A percentile compares a stretch with the other conserved stretches of the same genome.
phyloP scores from a whole-genome alignment of 2,888 invertebrate genomes.

The Melikaiella ostensackeni region DNA sequence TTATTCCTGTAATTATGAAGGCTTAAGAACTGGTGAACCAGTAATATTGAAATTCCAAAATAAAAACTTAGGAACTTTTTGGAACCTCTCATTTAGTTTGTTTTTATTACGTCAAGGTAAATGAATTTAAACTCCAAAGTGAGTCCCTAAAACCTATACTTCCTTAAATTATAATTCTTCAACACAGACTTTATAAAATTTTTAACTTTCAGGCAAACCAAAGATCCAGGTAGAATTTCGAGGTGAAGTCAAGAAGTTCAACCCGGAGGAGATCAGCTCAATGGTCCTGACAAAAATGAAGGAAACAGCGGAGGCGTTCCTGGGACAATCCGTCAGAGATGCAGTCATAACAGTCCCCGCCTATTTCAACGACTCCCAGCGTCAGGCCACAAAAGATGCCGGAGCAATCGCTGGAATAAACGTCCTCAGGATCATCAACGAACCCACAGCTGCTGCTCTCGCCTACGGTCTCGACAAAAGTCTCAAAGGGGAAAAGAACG shows the following conservation, averaged over 20 bases:
- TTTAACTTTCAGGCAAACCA: constrained; percentile 79
- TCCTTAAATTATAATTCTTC: neutral
- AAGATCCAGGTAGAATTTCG: constrained; percentile 81
- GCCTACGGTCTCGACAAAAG: constrained; percentile 86
- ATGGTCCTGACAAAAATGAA: constrained; percentile 82
- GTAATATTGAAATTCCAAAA: no score
- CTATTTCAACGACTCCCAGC: constrained; percentile 84
- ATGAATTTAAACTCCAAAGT: no score
- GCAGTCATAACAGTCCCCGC: constrained; percentile 90
- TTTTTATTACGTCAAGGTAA: no score
- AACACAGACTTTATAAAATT: neutral
- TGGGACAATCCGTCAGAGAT: constrained; percentile 82
- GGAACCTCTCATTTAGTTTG: no score
- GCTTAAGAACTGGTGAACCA: no score
- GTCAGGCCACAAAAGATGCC: constrained; percentile 84
- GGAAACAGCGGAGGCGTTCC: constrained; percentile 85
- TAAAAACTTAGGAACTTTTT: no score
- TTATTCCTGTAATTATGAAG: no score
- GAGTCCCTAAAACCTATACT: no score
- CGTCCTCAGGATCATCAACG: constrained; percentile 82
- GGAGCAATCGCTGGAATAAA: constrained; percentile 83
- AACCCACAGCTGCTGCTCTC: constrained; percentile 81
- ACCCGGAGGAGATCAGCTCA: constrained; percentile 85
- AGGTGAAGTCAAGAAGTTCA: constrained; percentile 82
- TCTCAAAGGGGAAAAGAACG: constrained; percentile 82